Conservation (phyloP, 2,113 vertebrate genomes). For the Platichthys flesus region DNA sequence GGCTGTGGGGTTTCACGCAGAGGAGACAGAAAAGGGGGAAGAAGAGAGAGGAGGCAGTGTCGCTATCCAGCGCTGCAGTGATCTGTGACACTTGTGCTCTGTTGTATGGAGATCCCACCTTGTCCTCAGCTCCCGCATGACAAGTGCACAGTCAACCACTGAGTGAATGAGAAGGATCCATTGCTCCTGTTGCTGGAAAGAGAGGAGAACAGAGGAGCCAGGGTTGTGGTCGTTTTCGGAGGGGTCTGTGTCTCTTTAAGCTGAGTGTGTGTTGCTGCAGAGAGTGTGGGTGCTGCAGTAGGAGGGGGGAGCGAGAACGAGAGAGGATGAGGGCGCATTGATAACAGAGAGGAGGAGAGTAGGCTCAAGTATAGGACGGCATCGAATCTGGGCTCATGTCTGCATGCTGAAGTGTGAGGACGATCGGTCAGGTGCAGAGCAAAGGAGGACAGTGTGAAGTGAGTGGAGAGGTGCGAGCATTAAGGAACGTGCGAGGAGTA, state of each 20-base stretch:
- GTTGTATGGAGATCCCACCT: not conserved
- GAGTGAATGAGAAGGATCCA: not conserved
- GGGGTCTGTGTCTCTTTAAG: conserved; percentile 80
- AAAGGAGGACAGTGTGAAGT: conserved; percentile 11
- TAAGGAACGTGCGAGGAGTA: conserved; percentile 49
- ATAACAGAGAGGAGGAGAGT: conserved; percentile 31
- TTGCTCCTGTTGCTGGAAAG: conserved; percentile 24
- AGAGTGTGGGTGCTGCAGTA: conserved; percentile 78
- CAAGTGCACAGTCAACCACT: conserved; percentile 8
- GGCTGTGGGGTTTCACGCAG: conserved; percentile 34
- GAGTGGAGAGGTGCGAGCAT: conserved; percentile 37
- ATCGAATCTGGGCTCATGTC: conserved; percentile 40
- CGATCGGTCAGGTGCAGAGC: not conserved
- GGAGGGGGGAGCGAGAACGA: conserved; percentile 33
- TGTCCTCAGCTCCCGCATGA: conserved; percentile 16
- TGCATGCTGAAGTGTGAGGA: conserved; percentile 10
- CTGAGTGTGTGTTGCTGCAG: conserved; percentile 71
- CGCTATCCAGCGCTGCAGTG: conserved; percentile 34
- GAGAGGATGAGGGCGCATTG: conserved; percentile 55
- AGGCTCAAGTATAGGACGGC: conserved; percentile 15
- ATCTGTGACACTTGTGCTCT: conserved; percentile 6
- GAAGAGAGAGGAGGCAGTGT: conserved; percentile 7
- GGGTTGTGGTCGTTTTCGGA: conserved; percentile 3
- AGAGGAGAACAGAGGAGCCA: conserved; percentile 19
- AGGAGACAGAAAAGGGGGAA: conserved; percentile 27